Evolutionary conservation across 1,140 invertebrate species (phyloP), one percentile per base, ranked within the genome.

Genomic region (Calephelis virginiensis): DNA sequence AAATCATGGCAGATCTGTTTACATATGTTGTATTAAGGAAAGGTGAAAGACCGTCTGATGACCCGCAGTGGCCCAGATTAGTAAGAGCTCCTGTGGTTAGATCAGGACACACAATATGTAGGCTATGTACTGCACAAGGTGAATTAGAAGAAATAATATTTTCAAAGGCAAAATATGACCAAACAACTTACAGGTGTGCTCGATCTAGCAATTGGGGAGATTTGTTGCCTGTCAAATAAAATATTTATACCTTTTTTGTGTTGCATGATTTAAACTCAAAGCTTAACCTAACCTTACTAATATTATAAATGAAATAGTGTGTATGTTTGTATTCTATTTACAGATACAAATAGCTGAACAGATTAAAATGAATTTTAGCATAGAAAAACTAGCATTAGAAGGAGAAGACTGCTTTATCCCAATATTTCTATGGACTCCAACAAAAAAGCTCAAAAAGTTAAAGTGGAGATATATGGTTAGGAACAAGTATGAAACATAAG

Each of bases 11-110:
- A 12, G 94, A 96, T 72, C 66, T 92, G 17, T 97, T 93, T 86
- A 95, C 94, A 8, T 97, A 97, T 84, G 91, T 97, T 0, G 93
- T 98, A 56, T 83, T 98, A 14, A 95, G 94, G 81, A 97, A 96
- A 94, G 96, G 96, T 88, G 82, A 77, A 2, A 82, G 83, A n/a
- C 93, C 83, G 17, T 13, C 83, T 45, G 87, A 93, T 75, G 74
- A 87, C 62, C 75, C 91, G 4, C 85, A 93, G 37, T 98, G 97
- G 97, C 96, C 97, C 0, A 92, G 97, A 66, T 84, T 98, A 61
- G 94, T 98, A 0, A 81, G 94, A 67, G 93, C 94, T 37, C 93
- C 94, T 3, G 81, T 96, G 48, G 86, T 93, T 11, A 92, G 94
- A 61, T 93, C 93, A 0, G 94, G 93, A 67, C 96, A 97, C 81